These are phyloP conservation scores for Illadopsis cleaveri DNA, from an alignment of 2,113 vertebrate genomes.

Conservation along the genomic window DNA sequence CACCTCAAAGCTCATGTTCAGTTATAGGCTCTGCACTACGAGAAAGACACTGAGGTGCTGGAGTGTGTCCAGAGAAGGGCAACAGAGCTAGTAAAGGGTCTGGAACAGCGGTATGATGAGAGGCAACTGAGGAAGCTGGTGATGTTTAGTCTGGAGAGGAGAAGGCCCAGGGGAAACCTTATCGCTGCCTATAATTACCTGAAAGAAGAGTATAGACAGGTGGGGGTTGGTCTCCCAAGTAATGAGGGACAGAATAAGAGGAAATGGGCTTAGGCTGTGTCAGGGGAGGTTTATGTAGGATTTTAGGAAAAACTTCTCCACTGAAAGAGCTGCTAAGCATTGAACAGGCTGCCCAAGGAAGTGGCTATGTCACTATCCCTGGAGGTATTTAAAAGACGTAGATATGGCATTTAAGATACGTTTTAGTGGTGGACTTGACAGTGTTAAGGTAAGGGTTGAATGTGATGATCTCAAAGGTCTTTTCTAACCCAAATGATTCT, in stretches of 20 bases:
- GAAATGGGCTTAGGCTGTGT: background rate
- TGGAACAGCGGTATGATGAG: background rate
- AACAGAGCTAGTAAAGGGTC: background rate
- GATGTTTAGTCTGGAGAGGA: background rate
- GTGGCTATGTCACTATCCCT: background rate
- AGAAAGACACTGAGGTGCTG: background rate
- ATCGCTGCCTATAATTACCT: background rate
- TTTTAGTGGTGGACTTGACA: background rate
- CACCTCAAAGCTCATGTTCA: fast-evolving
- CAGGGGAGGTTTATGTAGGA: background rate
- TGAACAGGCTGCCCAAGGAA: background rate
- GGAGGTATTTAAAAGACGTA: background rate
- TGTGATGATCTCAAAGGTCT: background rate
- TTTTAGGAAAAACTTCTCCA: background rate
- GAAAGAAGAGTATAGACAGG: background rate
- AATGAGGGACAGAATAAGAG: background rate
- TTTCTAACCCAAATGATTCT: background rate
- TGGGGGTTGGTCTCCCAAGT: background rate
- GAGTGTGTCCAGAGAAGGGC: background rate
- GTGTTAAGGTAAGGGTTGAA: background rate
- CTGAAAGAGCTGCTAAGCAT: fast-evolving
- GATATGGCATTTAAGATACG: background rate
- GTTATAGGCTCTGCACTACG: background rate
- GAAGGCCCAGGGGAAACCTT: background rate
- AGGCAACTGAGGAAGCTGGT: background rate